phyloP scores from a whole-genome alignment of 2,797 vertebrate genomes.

The Xenentodon cancila region DNA sequence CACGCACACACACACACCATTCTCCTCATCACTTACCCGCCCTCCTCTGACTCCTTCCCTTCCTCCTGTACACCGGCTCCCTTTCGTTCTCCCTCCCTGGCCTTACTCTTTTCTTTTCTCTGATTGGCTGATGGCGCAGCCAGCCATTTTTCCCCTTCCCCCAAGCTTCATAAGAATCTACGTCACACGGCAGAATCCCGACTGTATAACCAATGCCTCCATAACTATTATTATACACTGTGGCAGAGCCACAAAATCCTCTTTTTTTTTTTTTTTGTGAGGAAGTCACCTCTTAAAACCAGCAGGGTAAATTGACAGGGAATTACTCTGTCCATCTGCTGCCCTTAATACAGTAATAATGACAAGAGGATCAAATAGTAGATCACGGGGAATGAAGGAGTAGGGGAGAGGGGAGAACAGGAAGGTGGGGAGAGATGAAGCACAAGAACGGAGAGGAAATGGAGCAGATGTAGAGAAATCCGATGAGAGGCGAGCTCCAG shows the following conservation, averaged over 20 bases:
- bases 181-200: slow-evolving; percentile 66
- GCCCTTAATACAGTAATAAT: slow-evolving; percentile 50
- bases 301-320: slow-evolving; percentile 21
- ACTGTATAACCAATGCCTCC: slow-evolving; percentile 53
- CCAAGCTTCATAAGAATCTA: slow-evolving; percentile 71
- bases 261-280: slow-evolving; percentile 32
- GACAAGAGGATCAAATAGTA: slow-evolving; percentile 39
- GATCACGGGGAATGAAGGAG: slow-evolving; percentile 35
- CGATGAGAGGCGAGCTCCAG: slow-evolving; percentile 39
- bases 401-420: slow-evolving; percentile 19
- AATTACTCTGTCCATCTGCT: slow-evolving; percentile 47
- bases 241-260: slow-evolving; percentile 28
- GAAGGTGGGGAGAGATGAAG: slow-evolving; percentile 44
- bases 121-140: slow-evolving; percentile 71
- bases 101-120: slow-evolving; percentile 44
- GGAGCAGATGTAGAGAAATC: slow-evolving; percentile 61
- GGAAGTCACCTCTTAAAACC: slow-evolving; percentile 51
- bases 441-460: slow-evolving; percentile 46
- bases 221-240: slow-evolving; percentile 42
- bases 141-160: slow-evolving; percentile 51
- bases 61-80: slow-evolving; percentile 37
- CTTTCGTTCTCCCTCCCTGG: slow-evolving; percentile 31
- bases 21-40: slow-evolving; percentile 59
- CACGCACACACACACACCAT: slow-evolving; percentile 36
- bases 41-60: slow-evolving; percentile 57